These are phyloP conservation scores for Arge pagana DNA, from an alignment of 2,888 invertebrate genomes.

Conservation along the genomic window DNA sequence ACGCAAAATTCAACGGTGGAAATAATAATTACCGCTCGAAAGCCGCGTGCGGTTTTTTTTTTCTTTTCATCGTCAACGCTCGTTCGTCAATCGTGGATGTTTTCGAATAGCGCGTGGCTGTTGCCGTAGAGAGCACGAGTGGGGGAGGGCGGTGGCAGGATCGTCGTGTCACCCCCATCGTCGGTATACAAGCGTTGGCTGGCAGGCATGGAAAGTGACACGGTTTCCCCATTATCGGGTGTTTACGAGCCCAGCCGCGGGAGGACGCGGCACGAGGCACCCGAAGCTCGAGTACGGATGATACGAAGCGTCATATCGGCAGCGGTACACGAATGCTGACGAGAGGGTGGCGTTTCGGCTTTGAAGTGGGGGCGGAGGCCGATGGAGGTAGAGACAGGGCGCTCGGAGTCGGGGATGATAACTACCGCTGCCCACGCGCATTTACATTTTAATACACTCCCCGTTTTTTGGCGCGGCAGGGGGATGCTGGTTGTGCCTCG, in stretches of 20 bases:
- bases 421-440: constrained; percentile 45
- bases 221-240: constrained; percentile 51
- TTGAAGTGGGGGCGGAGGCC: too few species aligned
- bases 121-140: too few species aligned
- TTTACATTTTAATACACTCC: constrained; percentile 49
- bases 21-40: too few species aligned
- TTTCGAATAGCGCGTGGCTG: too few species aligned
- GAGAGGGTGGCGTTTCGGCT: too few species aligned
- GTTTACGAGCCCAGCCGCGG: constrained; percentile 41
- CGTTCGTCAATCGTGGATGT: too few species aligned
- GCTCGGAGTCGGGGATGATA: constrained; percentile 46
- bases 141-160: too few species aligned
- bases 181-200: constrained; percentile 6
- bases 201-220: constrained; percentile 36
- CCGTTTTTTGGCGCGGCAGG: background rate
- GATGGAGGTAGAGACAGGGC: too few species aligned
- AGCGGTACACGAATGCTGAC: constrained; percentile 23
- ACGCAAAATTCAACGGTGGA: too few species aligned
- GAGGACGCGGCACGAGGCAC: constrained; percentile 14
- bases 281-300: background rate
- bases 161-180: constrained; percentile 7
- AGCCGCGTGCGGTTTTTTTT: too few species aligned
- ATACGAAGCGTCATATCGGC: background rate
- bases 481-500: background rate
- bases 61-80: too few species aligned